Conservation (phyloP, 1,140 invertebrate species). For the Pseudomyrmex dendroicus region DNA sequence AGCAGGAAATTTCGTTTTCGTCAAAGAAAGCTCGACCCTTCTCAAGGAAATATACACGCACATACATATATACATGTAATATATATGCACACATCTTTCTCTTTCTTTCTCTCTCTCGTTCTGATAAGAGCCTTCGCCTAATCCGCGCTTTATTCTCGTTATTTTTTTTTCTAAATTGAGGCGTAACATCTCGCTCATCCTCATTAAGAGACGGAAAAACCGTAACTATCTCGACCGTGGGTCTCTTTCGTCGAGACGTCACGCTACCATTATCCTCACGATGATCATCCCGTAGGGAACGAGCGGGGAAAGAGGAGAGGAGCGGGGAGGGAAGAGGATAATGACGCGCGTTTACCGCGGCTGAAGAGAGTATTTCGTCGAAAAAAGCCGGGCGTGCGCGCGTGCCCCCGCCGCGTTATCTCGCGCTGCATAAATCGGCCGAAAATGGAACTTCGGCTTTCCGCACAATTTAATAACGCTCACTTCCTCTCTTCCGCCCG, state of each 20-base stretch:
- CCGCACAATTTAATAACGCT: slow-evolving; percentile 67
- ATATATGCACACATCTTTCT: neutral
- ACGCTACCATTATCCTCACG: slow-evolving; percentile 32
- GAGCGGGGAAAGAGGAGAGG: neutral
- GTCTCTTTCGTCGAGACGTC: slow-evolving; percentile 17
- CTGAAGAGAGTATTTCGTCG: slow-evolving; percentile 22
- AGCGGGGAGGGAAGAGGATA: slow-evolving; percentile 11
- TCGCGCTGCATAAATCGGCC: slow-evolving; percentile 64
- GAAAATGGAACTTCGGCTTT: slow-evolving; percentile 64
- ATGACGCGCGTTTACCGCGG: slow-evolving; percentile 20
- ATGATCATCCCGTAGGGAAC: neutral
- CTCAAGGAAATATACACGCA: neutral
- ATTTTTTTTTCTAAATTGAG: slow-evolving; percentile 25
- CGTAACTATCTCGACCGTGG: neutral
- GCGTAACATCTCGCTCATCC: neutral
- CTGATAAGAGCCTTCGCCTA: neutral
- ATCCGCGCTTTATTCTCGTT: neutral
- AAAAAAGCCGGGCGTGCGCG: slow-evolving; percentile 38
- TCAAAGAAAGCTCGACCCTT: neutral
- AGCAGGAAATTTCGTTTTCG: neutral
- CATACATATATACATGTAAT: neutral
- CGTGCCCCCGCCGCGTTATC: slow-evolving; percentile 56
- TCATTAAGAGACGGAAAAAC: slow-evolving; percentile 41
- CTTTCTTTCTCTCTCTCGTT: neutral
- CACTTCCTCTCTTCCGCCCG: slow-evolving; percentile 56